Evolutionary conservation across 37 sponge, comb jelly and placozoan genomes (phyloP), one percentile per base, ranked within the genome.

Genomic region (Theonella swinhoei): DNA sequence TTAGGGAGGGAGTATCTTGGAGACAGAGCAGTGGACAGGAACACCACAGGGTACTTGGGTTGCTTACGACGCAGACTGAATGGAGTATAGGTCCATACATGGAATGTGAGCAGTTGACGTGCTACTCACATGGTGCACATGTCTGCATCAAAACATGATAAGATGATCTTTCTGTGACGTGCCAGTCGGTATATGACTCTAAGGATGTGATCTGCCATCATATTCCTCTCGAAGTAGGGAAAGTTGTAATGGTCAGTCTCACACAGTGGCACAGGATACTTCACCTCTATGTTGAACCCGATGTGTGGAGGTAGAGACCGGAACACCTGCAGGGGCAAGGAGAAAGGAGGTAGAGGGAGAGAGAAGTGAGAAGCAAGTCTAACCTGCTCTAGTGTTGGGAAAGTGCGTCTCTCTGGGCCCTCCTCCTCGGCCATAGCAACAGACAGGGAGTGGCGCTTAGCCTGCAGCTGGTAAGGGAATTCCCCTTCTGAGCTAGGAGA

Each of bases 281-380:
- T 88, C n/a, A 88, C 42, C 32, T 88, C 88, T 7, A 88, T 73
- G 28, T 81, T 72, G 64, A 88, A 88, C 1, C 88, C 88, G 33
- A 88, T 40, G 23, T 75, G 34, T 11, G 26, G 20, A 9, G 87
- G 87, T 22, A 80, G n/a, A 1, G 0, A 2, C 66, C 80, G 26
- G 34, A 87, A 71, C 1, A 79, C 47, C 87, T 87, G 68, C 23
- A 41, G 2, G 67, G 22, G 42, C 24, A 38, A 81, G 33, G 42
- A 75, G 25, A 43, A 39, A 30, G 22, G 69, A 11, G 31, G 31
- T 17, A 24, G 31, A 68, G 26, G 11, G 31, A 68, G 31, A 24
- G 31, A 29, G 69, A 68, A 23, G 26, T 68, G 69, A 11, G 28
- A 11, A 29, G 20, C 9, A 22, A 38, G 23, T 2, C 82, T 25